Evolutionary conservation across 2,113 vertebrate genomes (phyloP), one percentile per base, ranked within the genome.

Genomic region (Gallinago media): DNA sequence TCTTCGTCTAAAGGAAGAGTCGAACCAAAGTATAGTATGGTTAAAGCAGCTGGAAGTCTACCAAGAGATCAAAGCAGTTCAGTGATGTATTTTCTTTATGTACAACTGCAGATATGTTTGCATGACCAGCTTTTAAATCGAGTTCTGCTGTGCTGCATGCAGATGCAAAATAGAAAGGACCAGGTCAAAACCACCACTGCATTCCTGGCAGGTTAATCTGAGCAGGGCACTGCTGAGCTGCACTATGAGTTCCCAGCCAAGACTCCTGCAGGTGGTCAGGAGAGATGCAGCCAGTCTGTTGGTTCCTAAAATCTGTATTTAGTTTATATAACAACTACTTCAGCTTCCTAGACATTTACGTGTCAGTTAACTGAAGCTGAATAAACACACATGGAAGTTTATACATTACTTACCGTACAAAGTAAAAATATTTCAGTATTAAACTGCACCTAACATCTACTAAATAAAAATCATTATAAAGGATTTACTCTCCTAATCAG

Each of bases 1-100:
- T 96, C 99, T 99, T 58, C 99, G 98, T 87, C 99, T 99, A 90
- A 79, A 94, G 59, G 47, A 83, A 94, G 55, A 76, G 82, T 84
- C 40, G 36, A 81, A 94, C 6, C 87, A 80, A n/a, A 92, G 90
- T 23, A 88, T 3, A 71, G 87, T 38, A 15, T 0, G 8, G 95
- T 96, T 65, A 96, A 73, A 85, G 93, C 5, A 40, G 86, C 86
- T 91, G 87, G 86, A 63, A 92, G 73, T 36, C 65, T 40, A 32
- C 15, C 72, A 19, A 59, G 71, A 82, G 68, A 78, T 91, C 88
- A 91, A 58, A 94, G 95, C 92, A 76, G 61, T 36, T 89, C 25
- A 63, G 27, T 40, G 56, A 15, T 0, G 31, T 52, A 32, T 61
- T 49, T 86, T 72, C 56, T 81, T 27, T 6, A 47, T 3, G 61